Conservation (phyloP, 2,797 vertebrate genomes). For the Enteromius unitaeniatus region DNA sequence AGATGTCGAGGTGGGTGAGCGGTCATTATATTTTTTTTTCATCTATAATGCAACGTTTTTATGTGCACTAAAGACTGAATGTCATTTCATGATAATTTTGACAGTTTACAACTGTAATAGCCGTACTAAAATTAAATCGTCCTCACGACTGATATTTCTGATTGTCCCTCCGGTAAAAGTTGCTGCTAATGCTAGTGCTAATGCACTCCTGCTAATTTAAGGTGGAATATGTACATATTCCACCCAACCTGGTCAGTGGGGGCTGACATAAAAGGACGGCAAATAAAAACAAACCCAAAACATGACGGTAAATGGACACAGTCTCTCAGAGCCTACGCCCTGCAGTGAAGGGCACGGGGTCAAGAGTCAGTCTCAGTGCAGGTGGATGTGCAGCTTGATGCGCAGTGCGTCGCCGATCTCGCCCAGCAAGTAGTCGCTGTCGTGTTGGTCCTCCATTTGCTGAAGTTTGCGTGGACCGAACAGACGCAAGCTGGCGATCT, state of each 20-base stretch:
- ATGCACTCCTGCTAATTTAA: constrained; percentile 23
- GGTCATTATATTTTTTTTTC: constrained; percentile 42
- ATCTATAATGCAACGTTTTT: constrained; percentile 38
- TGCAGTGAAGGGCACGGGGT: constrained; percentile 48
- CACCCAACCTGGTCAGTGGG: constrained; percentile 64
- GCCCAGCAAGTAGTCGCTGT: constrained; percentile 86
- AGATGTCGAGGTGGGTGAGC: constrained; percentile 70
- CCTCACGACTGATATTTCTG: not conserved
- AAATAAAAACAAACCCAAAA: constrained; percentile 71
- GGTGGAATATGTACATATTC: constrained; percentile 62
- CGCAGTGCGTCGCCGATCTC: constrained; percentile 85
- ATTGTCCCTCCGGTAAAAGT: constrained; percentile 40
- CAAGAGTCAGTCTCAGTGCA: constrained; percentile 79
- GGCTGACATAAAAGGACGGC: not conserved
- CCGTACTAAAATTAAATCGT: not conserved
- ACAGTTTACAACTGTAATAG: constrained; percentile 27
- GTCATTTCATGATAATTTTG: constrained; percentile 19
- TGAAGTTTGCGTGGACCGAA: constrained; percentile 81
- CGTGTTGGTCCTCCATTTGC: constrained; percentile 83
- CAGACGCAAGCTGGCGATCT: constrained; percentile 86
- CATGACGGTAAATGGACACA: constrained; percentile 76
- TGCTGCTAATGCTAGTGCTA: constrained; percentile 39
- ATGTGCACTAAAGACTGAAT: constrained; percentile 51
- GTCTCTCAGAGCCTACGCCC: constrained; percentile 67
- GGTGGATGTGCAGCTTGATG: constrained; percentile 89